Evolutionary conservation across 1,140 invertebrate species (phyloP), one percentile per base, ranked within the genome.

Genomic region (Dermatophagoides farinae): DNA sequence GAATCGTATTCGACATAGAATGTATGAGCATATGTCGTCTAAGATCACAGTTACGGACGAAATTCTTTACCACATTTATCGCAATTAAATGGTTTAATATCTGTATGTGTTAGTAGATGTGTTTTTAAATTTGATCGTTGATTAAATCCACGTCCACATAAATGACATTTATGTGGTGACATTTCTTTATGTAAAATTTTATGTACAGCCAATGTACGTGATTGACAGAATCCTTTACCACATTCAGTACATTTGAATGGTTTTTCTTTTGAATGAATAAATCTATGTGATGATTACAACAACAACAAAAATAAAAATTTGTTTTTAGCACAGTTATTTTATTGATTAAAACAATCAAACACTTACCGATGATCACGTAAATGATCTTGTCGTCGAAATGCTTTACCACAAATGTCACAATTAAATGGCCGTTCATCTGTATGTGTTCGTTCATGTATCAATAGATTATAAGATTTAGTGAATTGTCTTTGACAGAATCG

Each of bases 351-450:
- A 20, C 43, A 46, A 46, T 46, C 1, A 2, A 44, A 39, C 5
- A 52, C 75, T 79, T 74, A 91, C 88, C 87, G 88, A 80, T 92
- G 88, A 76, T 91, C 87, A 77, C 88, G 85, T 67, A 91, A 79
- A 74, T 90, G 88, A 75, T 92, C 88, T 79, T 97, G 92, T 68
- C 92, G 77, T 72, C 97, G 87, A 79, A 98, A 98, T 68, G 88
- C 86, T 77, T 97, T 97, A 70, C 89, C 86, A 73, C 95, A 99
- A 62, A 97, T 86, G 72, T 97, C 92, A 75, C 95, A 99, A 14
- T 88, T 87, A 70, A 92, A 99, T 4, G 93, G 95, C 58, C 93
- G 74, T 72, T 98, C 95, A 72, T 98, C 90, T 4, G 95, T 97
- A 71, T 98, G 95, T 1, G 91, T 97, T 66, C 90, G 77, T 72